Base-by-base conservation (phyloP, 1,140 invertebrate species). In the Drosophila nigrodunni region DNA sequence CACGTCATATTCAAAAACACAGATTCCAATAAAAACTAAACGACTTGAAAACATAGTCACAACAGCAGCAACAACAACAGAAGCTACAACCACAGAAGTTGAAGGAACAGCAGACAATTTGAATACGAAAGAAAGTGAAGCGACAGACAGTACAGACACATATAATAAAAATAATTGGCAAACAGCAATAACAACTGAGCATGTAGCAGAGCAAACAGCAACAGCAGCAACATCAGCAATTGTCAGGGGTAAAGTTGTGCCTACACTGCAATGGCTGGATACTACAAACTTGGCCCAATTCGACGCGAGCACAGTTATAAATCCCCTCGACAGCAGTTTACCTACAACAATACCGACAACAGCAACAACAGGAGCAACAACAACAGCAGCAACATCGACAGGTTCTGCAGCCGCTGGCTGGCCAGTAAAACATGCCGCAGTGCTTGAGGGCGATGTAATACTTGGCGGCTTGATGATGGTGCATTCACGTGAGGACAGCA, bases 381-480 rank as follows among this genome's bases (percentile, higher is more conserved):
- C 66, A 21, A n/a, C 78, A 30, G 41, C 70, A n/a, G 10, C 60
- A 5, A 30, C 55, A 13, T 43, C 55, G 8, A 25, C 55, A n/a
- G 13, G 50, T 2, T 11, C 44, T 1, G 21, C 64, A 34, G 13
- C 49, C 47, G 35, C 82, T 0, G 78, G 75, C 5, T 98, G 97
- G 97, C 97, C 97, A 0, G 94, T 97, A 7, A 98, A 98, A 79
- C 95, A 95, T 78, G 96, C 97, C 50, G 96, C 97, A 0, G 95
- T 96, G 10, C 95, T 98, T 3, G 96, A 97, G 73, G 98, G 97
- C 1, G 95, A 98, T 83, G 93, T 97, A 3, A 94, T 97, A 2
- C 94, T 99, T 1, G 98, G 98, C 7, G 98, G 97, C 0, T 93
- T 99, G 6, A 98, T 98, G 96, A 98, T 98, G 98, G 96, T 98